phyloP scores from a whole-genome alignment of 2,797 vertebrate species.

The Lepus oiostolus region DNA sequence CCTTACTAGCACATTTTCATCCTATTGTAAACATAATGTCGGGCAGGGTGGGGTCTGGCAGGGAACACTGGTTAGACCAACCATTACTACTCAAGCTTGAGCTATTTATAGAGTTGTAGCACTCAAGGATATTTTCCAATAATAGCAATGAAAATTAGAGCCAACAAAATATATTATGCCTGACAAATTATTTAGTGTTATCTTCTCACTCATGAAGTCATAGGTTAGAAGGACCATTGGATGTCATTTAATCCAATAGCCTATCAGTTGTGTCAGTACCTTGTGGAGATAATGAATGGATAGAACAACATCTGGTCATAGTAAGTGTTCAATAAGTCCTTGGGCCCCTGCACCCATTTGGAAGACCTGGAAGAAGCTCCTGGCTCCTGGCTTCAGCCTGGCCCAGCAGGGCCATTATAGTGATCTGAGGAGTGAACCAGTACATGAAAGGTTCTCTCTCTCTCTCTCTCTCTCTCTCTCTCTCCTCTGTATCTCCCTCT shows the following conservation, averaged over 20 bases:
- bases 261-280: conserved; percentile 42
- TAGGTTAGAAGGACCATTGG: conserved; percentile 27
- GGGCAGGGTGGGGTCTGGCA: background rate
- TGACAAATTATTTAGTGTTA: conserved; percentile 32
- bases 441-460: too few relatives aligned
- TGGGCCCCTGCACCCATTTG: background rate
- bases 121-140: conserved; percentile 13
- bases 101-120: background rate
- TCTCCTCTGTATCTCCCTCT: too few relatives aligned
- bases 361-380: too few relatives aligned
- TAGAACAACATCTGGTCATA: conserved; percentile 64
- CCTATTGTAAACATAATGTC: background rate
- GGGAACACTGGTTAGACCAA: background rate
- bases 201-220: conserved; percentile 62
- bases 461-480: too few relatives aligned
- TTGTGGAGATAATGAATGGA: conserved; percentile 59
- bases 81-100: conserved; percentile 23
- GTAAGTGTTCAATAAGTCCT: conserved; percentile 76
- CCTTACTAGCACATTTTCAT: background rate
- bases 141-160: conserved; percentile 53
- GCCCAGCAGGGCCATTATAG: too few relatives aligned
- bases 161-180: conserved; percentile 53
- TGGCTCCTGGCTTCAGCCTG: too few relatives aligned
- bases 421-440: too few relatives aligned
- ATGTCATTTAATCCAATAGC: conserved; percentile 50